Evolutionary conservation across 1,140 invertebrate species (phyloP), one percentile per base, ranked within the genome.

Genomic region (Drosophila pruinosa): DNA sequence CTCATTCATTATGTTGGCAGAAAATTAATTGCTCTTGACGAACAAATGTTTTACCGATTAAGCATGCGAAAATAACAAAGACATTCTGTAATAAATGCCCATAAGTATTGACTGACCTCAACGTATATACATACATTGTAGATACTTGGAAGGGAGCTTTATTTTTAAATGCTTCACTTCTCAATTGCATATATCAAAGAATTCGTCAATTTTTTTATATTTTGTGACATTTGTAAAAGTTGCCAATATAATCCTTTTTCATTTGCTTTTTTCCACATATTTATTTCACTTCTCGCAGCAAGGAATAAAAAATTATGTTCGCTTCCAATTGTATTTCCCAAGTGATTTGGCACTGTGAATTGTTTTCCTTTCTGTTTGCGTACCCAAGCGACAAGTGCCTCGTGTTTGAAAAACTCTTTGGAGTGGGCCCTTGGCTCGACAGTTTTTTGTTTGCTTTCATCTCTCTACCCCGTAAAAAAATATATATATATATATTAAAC

Each of bases 1-100:
- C 31, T 34, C 10, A 3, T 12, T 10, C n/a, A 4, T 10, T 34
- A 2, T 47, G 24, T 53, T 36, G n/a, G 14, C 15, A 62, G 17
- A 36, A 36, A 45, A 69, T 58, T 53, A 48, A 72, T 36, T 52
- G 50, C 43, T 38, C 34, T 41, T 41, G n/a, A 36, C 39, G 6
- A 4, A 7, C 14, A 24, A 10, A 15, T 39, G 17, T 17, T 8
- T 34, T 12, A 34, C 10, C 38, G n/a, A 19, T 0, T 4, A 39
- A 6, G 2, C 15, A 15, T 41, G 39, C 4, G 15, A 41, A 41
- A 3, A 21, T 22, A 45, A n/a, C 4, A n/a, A 45, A 45, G 19
- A 0, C 31, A 0, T n/a, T 12, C 12, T 34, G 31, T 34, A n/a
- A 34, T 12, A 34, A 34, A 34, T 34, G 10, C 5, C 31, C 3